phyloP scores from a whole-genome alignment of 2,888 invertebrate species.

The Mesoligia furuncula region DNA sequence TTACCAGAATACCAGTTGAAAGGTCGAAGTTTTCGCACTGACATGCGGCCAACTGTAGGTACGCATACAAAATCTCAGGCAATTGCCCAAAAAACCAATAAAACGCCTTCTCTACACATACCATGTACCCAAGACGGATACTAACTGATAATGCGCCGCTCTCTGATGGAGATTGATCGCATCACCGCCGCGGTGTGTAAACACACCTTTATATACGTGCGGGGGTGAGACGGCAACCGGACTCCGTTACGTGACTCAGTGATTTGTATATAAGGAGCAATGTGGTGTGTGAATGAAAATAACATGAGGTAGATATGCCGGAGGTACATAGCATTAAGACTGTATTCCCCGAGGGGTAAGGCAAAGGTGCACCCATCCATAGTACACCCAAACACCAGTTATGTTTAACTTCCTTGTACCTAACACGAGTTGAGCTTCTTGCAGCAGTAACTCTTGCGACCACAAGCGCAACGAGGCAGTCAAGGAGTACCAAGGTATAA shows the following conservation, averaged over 20 bases:
- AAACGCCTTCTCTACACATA: constrained; percentile 69
- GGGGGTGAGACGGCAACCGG: constrained; percentile 72
- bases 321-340: no score
- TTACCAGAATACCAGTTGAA: background rate
- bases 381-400: no score
- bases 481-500: background rate
- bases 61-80: background rate
- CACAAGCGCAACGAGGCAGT: background rate
- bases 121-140: constrained; percentile 77
- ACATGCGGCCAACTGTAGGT: background rate
- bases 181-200: constrained; percentile 75
- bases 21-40: background rate
- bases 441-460: background rate
- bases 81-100: background rate
- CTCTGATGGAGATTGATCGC: constrained; percentile 88
- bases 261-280: constrained; percentile 27
- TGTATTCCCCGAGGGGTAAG: no score
- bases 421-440: no score
- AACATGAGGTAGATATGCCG: background rate
- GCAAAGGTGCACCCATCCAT: no score
- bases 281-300: background rate
- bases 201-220: constrained; percentile 82
- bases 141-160: constrained; percentile 82
- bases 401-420: no score
- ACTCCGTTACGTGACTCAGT: constrained; percentile 77